These are phyloP conservation scores for Tringa solitaria DNA, from an alignment of 2,113 vertebrate species.

Conservation along the genomic window DNA sequence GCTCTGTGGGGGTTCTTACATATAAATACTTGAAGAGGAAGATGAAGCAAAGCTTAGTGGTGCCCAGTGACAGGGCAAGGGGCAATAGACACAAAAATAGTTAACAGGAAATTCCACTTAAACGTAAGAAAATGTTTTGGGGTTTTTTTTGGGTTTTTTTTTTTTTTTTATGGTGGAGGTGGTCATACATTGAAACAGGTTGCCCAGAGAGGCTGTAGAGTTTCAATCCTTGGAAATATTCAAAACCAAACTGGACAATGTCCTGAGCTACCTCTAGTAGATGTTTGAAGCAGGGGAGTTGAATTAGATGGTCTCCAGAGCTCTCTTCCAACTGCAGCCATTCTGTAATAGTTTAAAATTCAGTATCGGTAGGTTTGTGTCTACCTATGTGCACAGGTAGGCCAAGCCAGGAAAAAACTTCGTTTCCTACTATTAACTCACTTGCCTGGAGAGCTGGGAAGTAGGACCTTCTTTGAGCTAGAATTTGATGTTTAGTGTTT, in stretches of 20 bases:
- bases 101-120: not conserved
- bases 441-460: not conserved
- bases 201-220: not conserved
- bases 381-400: accelerated
- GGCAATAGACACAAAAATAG: not conserved
- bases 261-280: not conserved
- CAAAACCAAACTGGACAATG: not conserved
- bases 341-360: not conserved
- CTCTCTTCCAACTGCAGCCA: not conserved
- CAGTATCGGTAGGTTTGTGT: not conserved
- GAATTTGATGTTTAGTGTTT: not conserved
- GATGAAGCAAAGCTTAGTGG: not conserved
- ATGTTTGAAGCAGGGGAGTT: not conserved
- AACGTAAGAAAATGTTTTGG: not conserved
- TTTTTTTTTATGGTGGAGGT: not conserved
- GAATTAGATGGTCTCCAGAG: not conserved
- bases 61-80: not conserved
- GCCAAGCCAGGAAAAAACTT: not conserved
- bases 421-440: not conserved
- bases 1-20: accelerated
- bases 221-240: not conserved
- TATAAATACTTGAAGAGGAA: not conserved
- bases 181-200: not conserved
- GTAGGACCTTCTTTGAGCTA: not conserved
- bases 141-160: not conserved